Base-by-base conservation (phyloP, 2,797 vertebrate genomes). In the Phataginus tetradactyla region DNA sequence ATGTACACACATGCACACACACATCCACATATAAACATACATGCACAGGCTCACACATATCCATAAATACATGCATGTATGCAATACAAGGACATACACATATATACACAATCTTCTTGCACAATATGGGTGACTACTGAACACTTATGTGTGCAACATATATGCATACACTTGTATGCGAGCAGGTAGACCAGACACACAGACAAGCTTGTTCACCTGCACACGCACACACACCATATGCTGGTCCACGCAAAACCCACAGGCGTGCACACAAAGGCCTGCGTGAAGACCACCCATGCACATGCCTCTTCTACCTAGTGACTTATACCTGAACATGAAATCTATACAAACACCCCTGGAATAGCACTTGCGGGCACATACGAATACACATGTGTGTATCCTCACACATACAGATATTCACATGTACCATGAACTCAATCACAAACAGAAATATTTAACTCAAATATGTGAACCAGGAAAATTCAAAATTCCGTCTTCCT, bases 381-480 rank as follows among this genome's bases (percentile, higher is more conserved):
- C 1, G 4, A 2, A 27, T 3, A 37, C 9, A 37, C 1, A 1
- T 0, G 57, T n/a, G 8, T 51, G 42, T 32, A 4, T 21, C 49
- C 12, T 55, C n/a, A 14, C 79, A 61, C n/a, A 2, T 2, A 27
- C 7, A 64, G 6, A 34, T 11, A 12, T 7, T 39, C 53, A 63
- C 53, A 6, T 7, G 51, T 7, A 39, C 57, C 55, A 5, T 1
- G 45, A 55, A 61, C 59, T 64, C 51, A 32, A 3, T 42, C 84
- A 63, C 14, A 21, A 25, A 71, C 23, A 15, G 69, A 25, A 45
- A 51, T 42, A 51, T 1, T 72, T 71, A 18, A 75, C 75, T 68
- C 61, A n/a, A 7, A 10, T 10, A 39, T 0, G 39, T 3, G 17
- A 29, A 23, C 45, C 9, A 55, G 75, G 66, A 39, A 71, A 37